Conservation (phyloP, 2,888 invertebrate species). For the Graphium colonna region DNA sequence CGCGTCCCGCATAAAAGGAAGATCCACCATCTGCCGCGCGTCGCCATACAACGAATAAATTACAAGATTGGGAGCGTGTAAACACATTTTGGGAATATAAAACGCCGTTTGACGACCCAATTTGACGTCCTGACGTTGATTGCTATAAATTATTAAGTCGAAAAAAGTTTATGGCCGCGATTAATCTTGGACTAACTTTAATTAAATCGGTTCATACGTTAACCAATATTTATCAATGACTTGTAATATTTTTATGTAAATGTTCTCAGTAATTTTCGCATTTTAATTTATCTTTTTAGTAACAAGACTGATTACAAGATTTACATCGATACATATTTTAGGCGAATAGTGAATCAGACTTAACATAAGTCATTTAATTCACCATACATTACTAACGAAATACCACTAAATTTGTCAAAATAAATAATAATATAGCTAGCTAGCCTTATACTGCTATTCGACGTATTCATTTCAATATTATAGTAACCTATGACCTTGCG, state of each 20-base stretch:
- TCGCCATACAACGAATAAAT: conserved; percentile 29
- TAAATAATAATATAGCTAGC: too few species aligned
- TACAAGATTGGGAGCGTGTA: conserved; percentile 30
- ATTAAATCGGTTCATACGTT: too few species aligned
- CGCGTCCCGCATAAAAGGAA: conserved; percentile 66
- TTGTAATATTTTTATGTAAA: too few species aligned
- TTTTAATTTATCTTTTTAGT: too few species aligned
- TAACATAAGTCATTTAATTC: too few species aligned
- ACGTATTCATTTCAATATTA: not conserved
- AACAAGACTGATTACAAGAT: too few species aligned
- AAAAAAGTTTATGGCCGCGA: not conserved
- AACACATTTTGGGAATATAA: conserved; percentile 22
- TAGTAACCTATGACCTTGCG: not conserved
- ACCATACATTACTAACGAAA: too few species aligned
- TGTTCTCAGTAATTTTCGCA: too few species aligned
- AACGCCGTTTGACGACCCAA: conserved; percentile 15
- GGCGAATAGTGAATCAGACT: not conserved
- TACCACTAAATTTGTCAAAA: too few species aligned
- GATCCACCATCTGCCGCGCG: conserved; percentile 63
- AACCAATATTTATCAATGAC: too few species aligned
- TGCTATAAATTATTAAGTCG: not conserved
- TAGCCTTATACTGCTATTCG: not conserved
- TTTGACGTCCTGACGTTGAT: conserved; percentile 13
- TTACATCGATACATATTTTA: too few species aligned
- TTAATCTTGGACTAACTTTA: too few species aligned